Evolutionary conservation across 2,797 vertebrate species (phyloP), one percentile per base, ranked within the genome.

Genomic region (Buceros bicornis): DNA sequence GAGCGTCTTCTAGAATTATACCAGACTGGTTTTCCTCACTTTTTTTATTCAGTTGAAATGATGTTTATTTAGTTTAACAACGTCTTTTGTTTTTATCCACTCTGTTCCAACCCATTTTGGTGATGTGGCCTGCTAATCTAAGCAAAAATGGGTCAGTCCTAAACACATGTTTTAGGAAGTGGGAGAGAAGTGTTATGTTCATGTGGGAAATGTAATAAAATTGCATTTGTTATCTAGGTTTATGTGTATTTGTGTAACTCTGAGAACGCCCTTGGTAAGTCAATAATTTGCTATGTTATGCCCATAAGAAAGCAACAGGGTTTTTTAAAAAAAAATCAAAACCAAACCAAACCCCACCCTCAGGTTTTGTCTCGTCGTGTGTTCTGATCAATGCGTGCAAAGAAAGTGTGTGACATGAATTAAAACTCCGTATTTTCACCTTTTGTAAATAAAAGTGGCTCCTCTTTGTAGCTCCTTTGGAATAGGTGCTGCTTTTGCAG

Each of bases 261-360:
- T 67, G 81, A 82, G 33, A 85, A 83, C 61, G 85, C 61, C 53
- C 33, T 78, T 91, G 26, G 12, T 48, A 71, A 82, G 89, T 94
- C 66, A 96, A 78, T 78, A 57, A 92, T 92, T 92, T 76, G 79
- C 87, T 69, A 11, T 54, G 82, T 91, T 82, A 93, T 89, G 87
- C 40, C 57, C 33, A 45, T 51, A 22, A 86, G 51, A 91, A 93
- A 95, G 57, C 50, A 58, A 45, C 21, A 33, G n/a, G 14, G 8
- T 48, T 48, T 48, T 57, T 89, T 60, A 24, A 69, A 79, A 65
- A n/a, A 62, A 42, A 54, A 26, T 28, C 13, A 53, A 78, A 94
- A 57, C 51, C 40, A 89, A 84, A 24, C 33, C 31, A 82, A 60
- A 33, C 57, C 3, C 1, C 8, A n/a, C 53, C 61, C 40, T 78